Percentiles rank a stretch among this genome's conserved stretches.
phyloP scores from a whole-genome alignment of 2,797 vertebrate genomes.

The Rhynchonycteris naso region DNA sequence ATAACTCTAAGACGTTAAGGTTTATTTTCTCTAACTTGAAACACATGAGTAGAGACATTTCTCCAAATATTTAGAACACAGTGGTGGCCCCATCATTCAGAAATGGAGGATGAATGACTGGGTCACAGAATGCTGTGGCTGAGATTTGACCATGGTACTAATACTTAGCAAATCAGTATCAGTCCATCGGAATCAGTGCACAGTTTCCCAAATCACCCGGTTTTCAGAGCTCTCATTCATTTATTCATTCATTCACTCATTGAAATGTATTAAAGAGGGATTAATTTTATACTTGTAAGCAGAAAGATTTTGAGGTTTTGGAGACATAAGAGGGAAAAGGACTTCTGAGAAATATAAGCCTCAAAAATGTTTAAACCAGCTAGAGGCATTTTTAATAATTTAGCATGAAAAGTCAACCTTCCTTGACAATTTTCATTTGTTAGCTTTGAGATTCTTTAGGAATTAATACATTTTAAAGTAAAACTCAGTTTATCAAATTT shows the following conservation, averaged over 20 bases:
- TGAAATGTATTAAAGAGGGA: not conserved
- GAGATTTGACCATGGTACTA: not conserved
- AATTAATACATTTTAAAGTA: not conserved
- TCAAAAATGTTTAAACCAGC: not conserved
- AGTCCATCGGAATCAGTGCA: not conserved
- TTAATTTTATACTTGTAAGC: not conserved
- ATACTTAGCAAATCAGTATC: not conserved
- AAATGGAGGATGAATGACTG: not conserved
- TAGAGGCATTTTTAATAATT: conserved; percentile 20
- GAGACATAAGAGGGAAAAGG: not conserved
- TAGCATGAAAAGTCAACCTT: not conserved
- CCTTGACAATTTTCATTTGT: not conserved
- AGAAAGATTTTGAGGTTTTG: not conserved
- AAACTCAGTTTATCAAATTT: not conserved
- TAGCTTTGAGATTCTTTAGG: conserved; percentile 9
- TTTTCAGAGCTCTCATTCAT: not conserved
- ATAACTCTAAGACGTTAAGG: not conserved
- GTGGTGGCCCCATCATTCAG: not conserved
- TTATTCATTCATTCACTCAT: not conserved
- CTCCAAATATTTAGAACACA: not conserved
- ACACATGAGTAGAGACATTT: not conserved
- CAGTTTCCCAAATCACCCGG: not conserved
- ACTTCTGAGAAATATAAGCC: not conserved
- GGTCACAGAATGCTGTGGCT: not conserved
- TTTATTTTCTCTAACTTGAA: conserved; percentile 46